Conservation (phyloP, 2,113 vertebrate species). For the Uria lomvia region DNA sequence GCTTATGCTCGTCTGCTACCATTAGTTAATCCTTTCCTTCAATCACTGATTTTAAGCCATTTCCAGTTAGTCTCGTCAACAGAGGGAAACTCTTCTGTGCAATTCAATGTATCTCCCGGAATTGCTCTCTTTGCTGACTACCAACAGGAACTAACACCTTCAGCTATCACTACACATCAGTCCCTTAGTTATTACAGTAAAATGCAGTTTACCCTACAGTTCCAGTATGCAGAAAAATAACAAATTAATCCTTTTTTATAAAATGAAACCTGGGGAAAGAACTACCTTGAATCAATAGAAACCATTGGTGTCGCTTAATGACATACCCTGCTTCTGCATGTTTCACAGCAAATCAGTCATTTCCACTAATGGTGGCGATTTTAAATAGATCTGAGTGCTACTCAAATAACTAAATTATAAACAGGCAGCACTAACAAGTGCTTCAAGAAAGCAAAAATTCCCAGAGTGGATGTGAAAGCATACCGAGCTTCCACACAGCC, state of each 20-base stretch:
- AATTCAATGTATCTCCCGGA: not conserved
- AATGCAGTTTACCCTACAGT: not conserved
- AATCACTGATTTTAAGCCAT: not conserved
- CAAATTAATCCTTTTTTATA: not conserved
- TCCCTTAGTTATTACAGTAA: not conserved
- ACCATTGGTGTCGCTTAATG: fast-evolving
- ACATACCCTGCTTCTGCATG: not conserved
- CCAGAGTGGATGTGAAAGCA: not conserved
- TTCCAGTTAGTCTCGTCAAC: not conserved
- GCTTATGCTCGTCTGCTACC: not conserved
- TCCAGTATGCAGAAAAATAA: not conserved
- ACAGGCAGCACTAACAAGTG: not conserved
- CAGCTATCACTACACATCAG: not conserved
- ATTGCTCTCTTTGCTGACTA: not conserved
- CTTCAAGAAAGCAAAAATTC: not conserved
- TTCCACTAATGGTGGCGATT: not conserved
- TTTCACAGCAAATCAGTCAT: not conserved
- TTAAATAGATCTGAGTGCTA: not conserved
- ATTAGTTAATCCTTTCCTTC: not conserved
- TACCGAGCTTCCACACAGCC: fast-evolving
- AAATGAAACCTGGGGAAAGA: not conserved
- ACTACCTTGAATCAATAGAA: not conserved
- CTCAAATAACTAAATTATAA: not conserved
- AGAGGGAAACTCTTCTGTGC: not conserved
- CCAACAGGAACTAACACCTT: not conserved